These are phyloP conservation scores for Hydractinia symbiolongicarpus DNA, from an alignment of 30 jellyfish, hydroid and myxozoan genomes.

Conservation along the genomic window DNA sequence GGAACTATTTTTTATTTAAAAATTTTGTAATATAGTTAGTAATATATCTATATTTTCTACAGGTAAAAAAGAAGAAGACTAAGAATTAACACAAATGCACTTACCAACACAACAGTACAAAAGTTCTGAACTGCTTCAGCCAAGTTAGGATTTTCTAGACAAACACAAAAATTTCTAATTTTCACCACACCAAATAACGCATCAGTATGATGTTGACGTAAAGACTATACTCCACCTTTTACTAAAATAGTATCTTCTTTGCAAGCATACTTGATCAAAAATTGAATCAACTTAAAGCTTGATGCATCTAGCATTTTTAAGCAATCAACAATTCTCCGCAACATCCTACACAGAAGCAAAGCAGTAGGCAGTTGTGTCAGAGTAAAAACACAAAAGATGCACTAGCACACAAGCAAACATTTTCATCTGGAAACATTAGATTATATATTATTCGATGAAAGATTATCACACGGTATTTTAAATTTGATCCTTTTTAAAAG, in stretches of 20 bases:
- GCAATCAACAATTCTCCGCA: conserved; percentile 63
- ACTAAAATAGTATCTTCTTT: conserved; percentile 25
- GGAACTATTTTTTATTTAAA: too few relatives aligned
- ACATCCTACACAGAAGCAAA: conserved; percentile 23
- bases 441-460: too few relatives aligned
- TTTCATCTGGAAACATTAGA: too few relatives aligned
- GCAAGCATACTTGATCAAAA: conserved; percentile 54
- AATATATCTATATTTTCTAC: too few relatives aligned
- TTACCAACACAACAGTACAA: background rate
- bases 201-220: background rate
- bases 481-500: too few relatives aligned
- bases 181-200: background rate
- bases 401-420: too few relatives aligned
- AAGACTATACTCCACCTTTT: conserved; percentile 30
- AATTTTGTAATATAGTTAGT: too few relatives aligned
- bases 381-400: too few relatives aligned
- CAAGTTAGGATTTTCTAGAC: background rate
- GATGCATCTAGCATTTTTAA: conserved; percentile 43
- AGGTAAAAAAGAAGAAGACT: too few relatives aligned
- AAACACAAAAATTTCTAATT: background rate
- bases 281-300: conserved; percentile 50
- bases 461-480: too few relatives aligned
- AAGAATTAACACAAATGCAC: too few relatives aligned
- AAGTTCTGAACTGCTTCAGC: background rate
- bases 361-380: too few relatives aligned